Base-by-base conservation (phyloP, 1,140 invertebrate species). In the Stegodyphus mimosarum region DNA sequence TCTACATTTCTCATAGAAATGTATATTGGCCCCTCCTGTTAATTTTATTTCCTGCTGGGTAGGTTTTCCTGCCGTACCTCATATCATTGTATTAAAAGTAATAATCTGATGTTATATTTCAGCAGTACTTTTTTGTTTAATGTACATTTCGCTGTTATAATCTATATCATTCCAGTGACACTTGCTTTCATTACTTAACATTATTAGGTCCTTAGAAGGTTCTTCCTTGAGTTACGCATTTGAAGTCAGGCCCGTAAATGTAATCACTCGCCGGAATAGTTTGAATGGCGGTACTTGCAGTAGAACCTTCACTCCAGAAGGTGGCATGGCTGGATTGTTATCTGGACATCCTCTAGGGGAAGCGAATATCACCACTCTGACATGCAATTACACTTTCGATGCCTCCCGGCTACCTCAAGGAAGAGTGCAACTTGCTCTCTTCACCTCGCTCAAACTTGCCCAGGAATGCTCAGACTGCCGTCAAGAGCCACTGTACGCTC, bases 321-420 rank as follows among this genome's bases (percentile, higher is more conserved):
- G 7, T 3, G 79, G 75, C 0, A 49, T 87, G 78, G 60, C 78
- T 1, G 86, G 86, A 52, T 60, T 77, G 1, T n/a, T 87, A n/a
- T 73, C 66, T 2, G 80, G 80, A 66, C 80, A 83, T 7, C 53
- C 80, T 4, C 55, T 83, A 0, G 63, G 63, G 0, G 75, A 73
- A 10, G 55, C 55, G 6, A 13, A 51, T 2, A 11, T 49, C 6
- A 55, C 63, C 10, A 50, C 66, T 18, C 7, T 81, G 15, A 75
- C 69, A 1, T 88, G 88, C 55, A 88, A 88, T 66, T 87, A 87
- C 50, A 88, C 87, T n/a, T 88, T 88, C 75, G 84, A 87, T 53
- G 88, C 88, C 0, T 50, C 17, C 17, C 7, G 53, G 7, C 17
- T 88, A 10, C 64, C 75, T 7, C 88, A 88, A 18, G 88, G 88